Base-by-base conservation (phyloP, 92 coral and sea anemone species). In the Porites evermanni region DNA sequence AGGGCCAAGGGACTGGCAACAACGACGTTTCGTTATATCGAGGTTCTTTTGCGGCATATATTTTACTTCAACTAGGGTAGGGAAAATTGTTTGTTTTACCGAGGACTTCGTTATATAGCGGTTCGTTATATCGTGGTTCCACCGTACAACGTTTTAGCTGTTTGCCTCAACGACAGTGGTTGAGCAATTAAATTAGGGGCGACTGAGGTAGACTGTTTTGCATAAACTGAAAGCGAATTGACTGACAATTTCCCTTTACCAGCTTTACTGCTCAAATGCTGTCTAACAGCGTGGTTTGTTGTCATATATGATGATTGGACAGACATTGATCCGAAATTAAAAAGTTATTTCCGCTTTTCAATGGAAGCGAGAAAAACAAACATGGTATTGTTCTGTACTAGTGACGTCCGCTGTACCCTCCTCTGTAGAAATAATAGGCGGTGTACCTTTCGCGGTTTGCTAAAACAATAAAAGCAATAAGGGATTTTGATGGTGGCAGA, bases 311-410 rank as follows among this genome's bases (percentile, higher is more conserved):
- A 91, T 89, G 91, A 89, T 86, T 92, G 88, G 82, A 56, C 69
- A 81, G 95, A 92, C 95, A 92, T 86, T 94, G 95, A 92, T 94
- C 93, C 94, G 92, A 94, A 91, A 94, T 94, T 94, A 94, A 94
- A 92, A 94, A 94, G 92, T 92, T 94, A 92, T 94, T 94, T 89
- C 85, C 82, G 87, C 91, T 85, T 94, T 93, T 92, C 89, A 92
- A 82, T 86, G 90, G 95, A 94, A 81, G 91, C 93, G 81, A 82
- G 81, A 89, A 92, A 84, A 75, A 91, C 88, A 91, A 94, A 94
- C 94, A 92, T 67, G 59, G 76, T 92, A 82, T 88, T 93, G 88
- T 85, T 68, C 78, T 64, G 54, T 65, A 74, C 91, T 78, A 69
- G 71, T 66, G 85, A 87, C 83, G 86, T 53, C 65, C 69, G 75